A percentile compares a stretch with the other conserved stretches of the same genome.
Evolutionary conservation across 1,140 invertebrate genomes (phyloP).

Genomic region (Prorops nasuta): DNA sequence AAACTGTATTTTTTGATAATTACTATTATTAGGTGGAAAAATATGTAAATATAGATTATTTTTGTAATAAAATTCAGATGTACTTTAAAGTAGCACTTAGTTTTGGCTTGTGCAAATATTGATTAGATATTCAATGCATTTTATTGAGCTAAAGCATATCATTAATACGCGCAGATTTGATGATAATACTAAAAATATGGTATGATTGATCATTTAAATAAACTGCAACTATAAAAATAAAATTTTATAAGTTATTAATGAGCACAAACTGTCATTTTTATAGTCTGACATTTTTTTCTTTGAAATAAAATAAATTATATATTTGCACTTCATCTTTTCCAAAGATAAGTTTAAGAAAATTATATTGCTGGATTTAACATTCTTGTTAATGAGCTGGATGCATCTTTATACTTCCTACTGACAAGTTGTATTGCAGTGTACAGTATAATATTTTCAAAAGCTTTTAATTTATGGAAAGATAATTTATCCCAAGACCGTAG

Average conservation of each 20-base stretch:
- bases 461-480: conserved; percentile 13
- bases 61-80: conserved; percentile 32
- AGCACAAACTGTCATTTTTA: not conserved
- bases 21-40: conserved; percentile 36
- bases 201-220: not conserved
- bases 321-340: not conserved
- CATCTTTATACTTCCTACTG: conserved; percentile 14
- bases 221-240: conserved; percentile 12
- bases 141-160: conserved; percentile 12
- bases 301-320: conserved; percentile 9
- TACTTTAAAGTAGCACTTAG: conserved; percentile 17
- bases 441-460: conserved; percentile 17
- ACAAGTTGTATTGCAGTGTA: conserved; percentile 23
- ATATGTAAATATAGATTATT: conserved; percentile 38
- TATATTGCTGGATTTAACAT: not conserved
- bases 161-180: conserved; percentile 12
- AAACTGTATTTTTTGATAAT: conserved; percentile 10
- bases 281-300: not conserved
- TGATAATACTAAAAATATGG: not conserved
- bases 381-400: conserved; percentile 9
- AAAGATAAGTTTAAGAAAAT: not conserved
- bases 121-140: conserved; percentile 12
- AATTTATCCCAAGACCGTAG: conserved; percentile 20
- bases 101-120: conserved; percentile 12
- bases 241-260: conserved; percentile 5